These are phyloP conservation scores for Trypoxylus dichotomus DNA, from an alignment of 1,140 invertebrate species.

Conservation along the genomic window DNA sequence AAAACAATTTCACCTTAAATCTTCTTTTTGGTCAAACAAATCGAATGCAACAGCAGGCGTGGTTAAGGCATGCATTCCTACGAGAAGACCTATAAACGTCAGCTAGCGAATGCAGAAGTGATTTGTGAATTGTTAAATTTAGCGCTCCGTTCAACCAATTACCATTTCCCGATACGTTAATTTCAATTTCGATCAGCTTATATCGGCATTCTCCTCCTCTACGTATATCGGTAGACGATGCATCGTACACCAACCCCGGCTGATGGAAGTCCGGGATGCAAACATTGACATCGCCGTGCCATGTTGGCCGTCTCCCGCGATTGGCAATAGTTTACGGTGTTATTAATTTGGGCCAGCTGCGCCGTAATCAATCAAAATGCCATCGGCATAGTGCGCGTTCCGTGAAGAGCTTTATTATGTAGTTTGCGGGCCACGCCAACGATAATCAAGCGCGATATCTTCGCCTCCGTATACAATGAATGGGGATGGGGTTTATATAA, in stretches of 20 bases:
- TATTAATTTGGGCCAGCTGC: slow-evolving; percentile 6
- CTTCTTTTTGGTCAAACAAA: no score
- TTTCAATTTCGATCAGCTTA: slow-evolving; percentile 4
- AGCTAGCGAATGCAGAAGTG: background rate
- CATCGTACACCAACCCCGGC: background rate
- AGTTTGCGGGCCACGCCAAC: background rate
- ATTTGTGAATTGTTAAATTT: background rate
- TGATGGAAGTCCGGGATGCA: background rate
- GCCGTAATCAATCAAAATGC: slow-evolving; percentile 21
- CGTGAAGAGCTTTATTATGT: slow-evolving; percentile 15
- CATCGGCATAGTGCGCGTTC: background rate
- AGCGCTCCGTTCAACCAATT: background rate
- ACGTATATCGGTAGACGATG: background rate
- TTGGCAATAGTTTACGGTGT: slow-evolving; percentile 8
- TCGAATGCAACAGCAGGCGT: no score
- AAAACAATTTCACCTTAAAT: no score
- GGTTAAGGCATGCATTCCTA: no score
- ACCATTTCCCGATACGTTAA: background rate
- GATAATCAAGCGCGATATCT: background rate
- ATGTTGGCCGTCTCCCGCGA: background rate
- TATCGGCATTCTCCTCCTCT: background rate
- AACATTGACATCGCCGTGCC: background rate
- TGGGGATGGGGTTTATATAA: background rate
- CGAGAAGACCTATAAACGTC: no score
- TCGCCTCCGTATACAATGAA: background rate